phyloP scores from a whole-genome alignment of 2,797 vertebrate genomes.

The Sardinella longiceps region DNA sequence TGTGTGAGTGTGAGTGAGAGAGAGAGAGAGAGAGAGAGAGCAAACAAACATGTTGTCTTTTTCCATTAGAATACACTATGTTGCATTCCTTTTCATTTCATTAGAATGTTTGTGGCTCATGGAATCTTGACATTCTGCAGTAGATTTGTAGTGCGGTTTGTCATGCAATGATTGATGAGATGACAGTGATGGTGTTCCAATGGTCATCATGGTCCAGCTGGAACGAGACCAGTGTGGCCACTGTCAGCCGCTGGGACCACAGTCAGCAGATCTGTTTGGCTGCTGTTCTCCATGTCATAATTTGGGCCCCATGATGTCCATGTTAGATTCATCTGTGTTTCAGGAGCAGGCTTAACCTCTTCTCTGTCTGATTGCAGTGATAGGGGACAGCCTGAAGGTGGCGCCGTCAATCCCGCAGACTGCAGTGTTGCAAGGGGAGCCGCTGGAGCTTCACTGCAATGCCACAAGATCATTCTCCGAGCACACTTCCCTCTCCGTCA shows the following conservation, averaged over 20 bases:
- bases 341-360: neutral
- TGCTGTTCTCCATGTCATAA: no score
- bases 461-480: constrained; percentile 59
- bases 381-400: constrained; percentile 75
- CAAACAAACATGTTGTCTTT: neutral
- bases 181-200: neutral
- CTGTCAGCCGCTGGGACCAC: no score
- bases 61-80: neutral
- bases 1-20: neutral
- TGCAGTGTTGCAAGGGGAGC: constrained; percentile 69
- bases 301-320: neutral
- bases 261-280: no score
- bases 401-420: constrained; percentile 35
- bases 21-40: neutral
- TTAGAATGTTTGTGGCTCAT: neutral
- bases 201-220: neutral
- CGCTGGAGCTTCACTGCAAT: constrained; percentile 74
- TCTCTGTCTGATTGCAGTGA: constrained; percentile 66
- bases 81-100: neutral
- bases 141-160: neutral
- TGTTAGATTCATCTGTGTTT: neutral
- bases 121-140: neutral
- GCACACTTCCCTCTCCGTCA: constrained; percentile 79
- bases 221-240: no score
- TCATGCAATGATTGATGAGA: neutral